Evolutionary conservation across 2,888 invertebrate species (phyloP).

Genomic region (Cephus rjabovi): DNA sequence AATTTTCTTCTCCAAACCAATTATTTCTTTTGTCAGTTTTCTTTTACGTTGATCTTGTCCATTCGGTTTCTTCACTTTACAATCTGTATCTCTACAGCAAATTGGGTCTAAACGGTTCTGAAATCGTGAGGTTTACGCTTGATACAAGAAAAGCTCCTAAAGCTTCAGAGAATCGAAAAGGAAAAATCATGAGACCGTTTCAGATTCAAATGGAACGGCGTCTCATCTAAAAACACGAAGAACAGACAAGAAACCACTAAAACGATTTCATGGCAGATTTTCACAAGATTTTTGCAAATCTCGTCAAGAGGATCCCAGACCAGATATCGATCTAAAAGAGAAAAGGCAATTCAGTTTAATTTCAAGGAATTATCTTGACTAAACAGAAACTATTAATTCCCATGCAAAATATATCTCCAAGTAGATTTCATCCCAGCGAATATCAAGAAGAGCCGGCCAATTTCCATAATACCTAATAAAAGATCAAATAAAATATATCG

Average conservation of each 20-base stretch:
- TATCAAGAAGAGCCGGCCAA: neutral
- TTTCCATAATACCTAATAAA: neutral
- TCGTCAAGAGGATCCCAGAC: constrained; percentile 18
- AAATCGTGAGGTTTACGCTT: neutral
- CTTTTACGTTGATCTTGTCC: neutral
- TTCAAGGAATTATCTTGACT: constrained; percentile 26
- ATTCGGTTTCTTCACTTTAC: neutral
- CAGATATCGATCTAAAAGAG: constrained; percentile 23
- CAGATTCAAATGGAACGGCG: neutral
- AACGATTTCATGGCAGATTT: neutral
- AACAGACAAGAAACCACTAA: neutral
- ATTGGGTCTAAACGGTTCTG: neutral
- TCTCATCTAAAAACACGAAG: neutral
- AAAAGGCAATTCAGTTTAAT: constrained; percentile 30
- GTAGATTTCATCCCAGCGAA: neutral
- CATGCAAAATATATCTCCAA: neutral
- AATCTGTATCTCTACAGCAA: neutral
- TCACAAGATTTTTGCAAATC: neutral
- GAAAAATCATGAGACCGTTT: neutral
- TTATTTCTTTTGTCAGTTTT: neutral
- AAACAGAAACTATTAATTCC: constrained; percentile 8
- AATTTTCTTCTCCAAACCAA: neutral
- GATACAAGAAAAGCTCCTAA: neutral
- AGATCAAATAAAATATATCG: too few relatives aligned
- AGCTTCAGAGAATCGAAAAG: neutral